Percentiles rank a stretch among this genome's conserved stretches.
Evolutionary conservation across 1,140 invertebrate genomes (phyloP).

Genomic region (Melitaea cinxia): DNA sequence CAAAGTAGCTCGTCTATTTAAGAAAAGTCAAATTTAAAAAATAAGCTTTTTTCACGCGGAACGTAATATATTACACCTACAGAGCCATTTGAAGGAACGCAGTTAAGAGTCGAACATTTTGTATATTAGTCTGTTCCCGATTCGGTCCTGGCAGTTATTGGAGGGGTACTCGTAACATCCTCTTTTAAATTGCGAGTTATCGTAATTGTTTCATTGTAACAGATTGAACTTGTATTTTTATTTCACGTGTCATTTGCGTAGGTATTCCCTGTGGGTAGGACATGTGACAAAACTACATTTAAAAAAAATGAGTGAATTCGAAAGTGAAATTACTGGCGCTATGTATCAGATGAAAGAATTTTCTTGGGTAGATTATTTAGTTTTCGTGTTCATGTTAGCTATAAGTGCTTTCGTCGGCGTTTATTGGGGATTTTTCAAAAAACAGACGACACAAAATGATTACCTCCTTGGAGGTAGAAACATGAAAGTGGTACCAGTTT

Average conservation of each 20-base stretch:
- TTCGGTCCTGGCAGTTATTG: constrained; percentile 55
- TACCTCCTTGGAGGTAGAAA: constrained; percentile 91
- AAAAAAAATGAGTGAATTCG: constrained; percentile 49
- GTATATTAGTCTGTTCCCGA: constrained; percentile 59
- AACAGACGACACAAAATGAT: constrained; percentile 83
- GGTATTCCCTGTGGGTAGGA: constrained; percentile 44
- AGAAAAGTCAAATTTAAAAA: too few relatives aligned
- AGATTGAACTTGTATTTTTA: constrained; percentile 66
- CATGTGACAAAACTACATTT: constrained; percentile 9
- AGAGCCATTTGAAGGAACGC: too few relatives aligned
- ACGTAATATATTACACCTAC: too few relatives aligned
- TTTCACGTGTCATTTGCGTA: constrained; percentile 56
- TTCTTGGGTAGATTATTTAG: constrained; percentile 85
- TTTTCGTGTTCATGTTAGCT: constrained; percentile 87
- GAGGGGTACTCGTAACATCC: constrained; percentile 80
- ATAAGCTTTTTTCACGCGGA: too few relatives aligned
- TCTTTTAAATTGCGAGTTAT: constrained; percentile 80
- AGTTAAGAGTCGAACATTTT: too few relatives aligned
- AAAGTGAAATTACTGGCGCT: constrained; percentile 48
- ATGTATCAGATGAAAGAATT: constrained; percentile 83
- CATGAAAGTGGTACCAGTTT: constrained; percentile 89
- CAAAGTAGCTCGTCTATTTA: too few relatives aligned
- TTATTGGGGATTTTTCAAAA: constrained; percentile 88
- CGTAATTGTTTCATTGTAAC: constrained; percentile 80
- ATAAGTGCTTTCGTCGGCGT: constrained; percentile 86